Evolutionary conservation across 2,113 vertebrate species (phyloP), one percentile per base, ranked within the genome.

Genomic region (Prionailurus bengalensis): DNA sequence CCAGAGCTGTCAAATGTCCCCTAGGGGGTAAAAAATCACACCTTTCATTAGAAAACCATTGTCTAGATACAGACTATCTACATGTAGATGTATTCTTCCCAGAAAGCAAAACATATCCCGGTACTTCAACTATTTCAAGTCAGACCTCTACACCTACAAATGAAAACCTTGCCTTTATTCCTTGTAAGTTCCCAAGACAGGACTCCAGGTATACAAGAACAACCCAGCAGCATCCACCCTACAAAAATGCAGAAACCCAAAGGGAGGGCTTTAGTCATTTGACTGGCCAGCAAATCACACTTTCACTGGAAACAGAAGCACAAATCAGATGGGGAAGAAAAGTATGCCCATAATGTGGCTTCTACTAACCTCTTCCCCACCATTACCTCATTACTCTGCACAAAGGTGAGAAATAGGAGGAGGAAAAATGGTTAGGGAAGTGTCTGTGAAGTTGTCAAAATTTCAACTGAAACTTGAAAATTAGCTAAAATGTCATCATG

Each of bases 221-320:
- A 83, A 97, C 15, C 51, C 65, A 42, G 39, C 55, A 96, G 42
- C 48, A 83, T 15, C 51, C 86, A 92, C 58, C 68, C 61, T 85
- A 61, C 42, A 93, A 87, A 97, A 92, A 78, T 53, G 7, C 25
- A 89, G 19, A 94, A 21, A 97, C 5, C 68, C 53, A 90, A 94
- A 29, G 27, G 16, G 39, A 93, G 95, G 53, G n/a, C 13, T 86
- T 31, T 90, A 14, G 55, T 3, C 39, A 76, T 27, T 15, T 78
- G 33, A 55, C 63, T 92, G 81, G 63, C 16, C 63, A 96, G 90
- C 10, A 86, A 78, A 93, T 27, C 17, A 4, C 42, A 65, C 48
- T 25, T 92, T 45, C 31, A 92, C 31, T 92, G 74, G 48, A 94
- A 97, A 95, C 63, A 92, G 74, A 94, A 92, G 63, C 84, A 96